A percentile compares a stretch with the other conserved stretches of the same genome.
These are phyloP conservation scores for Phodopus roborovskii DNA, from an alignment of 2,113 vertebrate species.

Conservation along the genomic window DNA sequence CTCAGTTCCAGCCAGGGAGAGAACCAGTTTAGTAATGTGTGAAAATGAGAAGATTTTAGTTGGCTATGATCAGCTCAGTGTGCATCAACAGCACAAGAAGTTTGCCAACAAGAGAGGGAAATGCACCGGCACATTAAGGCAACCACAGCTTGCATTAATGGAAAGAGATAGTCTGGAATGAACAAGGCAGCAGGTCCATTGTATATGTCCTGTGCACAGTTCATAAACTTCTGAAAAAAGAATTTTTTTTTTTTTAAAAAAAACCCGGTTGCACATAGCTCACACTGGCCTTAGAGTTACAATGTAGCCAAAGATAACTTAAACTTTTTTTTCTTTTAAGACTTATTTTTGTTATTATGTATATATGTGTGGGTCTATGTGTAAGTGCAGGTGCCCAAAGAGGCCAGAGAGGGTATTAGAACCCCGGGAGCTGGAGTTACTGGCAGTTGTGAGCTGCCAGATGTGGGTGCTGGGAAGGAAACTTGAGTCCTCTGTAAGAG, in stretches of 20 bases:
- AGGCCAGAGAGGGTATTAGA: neutral
- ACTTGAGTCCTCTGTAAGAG: neutral
- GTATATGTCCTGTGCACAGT: neutral
- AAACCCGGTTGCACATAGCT: neutral
- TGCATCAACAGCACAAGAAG: neutral
- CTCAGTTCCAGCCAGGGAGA: neutral
- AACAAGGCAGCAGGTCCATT: neutral
- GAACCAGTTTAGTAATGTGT: constrained; percentile 1
- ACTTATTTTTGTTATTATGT: neutral
- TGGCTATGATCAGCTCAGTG: neutral
- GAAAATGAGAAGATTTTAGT: constrained; percentile 10
- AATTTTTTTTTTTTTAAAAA: neutral
- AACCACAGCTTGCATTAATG: neutral
- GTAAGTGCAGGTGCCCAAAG: neutral
- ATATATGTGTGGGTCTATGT: neutral
- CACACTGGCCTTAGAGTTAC: neutral
- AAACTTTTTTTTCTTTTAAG: neutral
- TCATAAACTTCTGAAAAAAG: neutral
- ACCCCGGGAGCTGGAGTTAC: neutral
- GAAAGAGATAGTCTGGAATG: neutral
- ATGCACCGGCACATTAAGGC: neutral
- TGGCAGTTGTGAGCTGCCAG: neutral
- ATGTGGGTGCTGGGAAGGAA: too few species aligned
- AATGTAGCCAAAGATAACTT: neutral
- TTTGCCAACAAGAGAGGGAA: neutral